Base-by-base conservation (phyloP, 2,888 invertebrate species). In the Coelopa pilipes region DNA sequence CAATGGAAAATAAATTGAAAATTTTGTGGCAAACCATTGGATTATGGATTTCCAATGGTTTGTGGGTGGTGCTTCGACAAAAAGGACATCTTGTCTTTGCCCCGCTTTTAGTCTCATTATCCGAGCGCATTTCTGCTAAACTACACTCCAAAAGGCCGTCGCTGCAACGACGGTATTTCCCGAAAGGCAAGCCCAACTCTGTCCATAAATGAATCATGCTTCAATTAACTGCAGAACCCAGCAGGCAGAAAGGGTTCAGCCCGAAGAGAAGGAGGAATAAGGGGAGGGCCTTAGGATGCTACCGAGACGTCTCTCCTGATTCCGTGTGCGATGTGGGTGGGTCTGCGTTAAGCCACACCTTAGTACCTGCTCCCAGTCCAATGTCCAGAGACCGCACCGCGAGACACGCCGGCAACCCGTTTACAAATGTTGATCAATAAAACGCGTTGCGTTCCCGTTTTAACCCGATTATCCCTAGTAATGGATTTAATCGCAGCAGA, bases 351-450 rank as follows among this genome's bases (percentile, higher is more conserved):
- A 82, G 84, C 80, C 80, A 78, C 79, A 77, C 60, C 65, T 71
- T 24, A 71, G 47, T 65, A 53, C 77, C 63, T 77, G 75, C 76
- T 75, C 75, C 74, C 2, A 4, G 34, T 34, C 34, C 4, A 34
- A 34, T 34, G 34, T 2, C 34, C 34, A 34, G 7, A 4, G 34
- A 7, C 49, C 68, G 67, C 62, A 68, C 62, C 13, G 21, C n/a
- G 69, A 46, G 77, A 76, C 76, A 62, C 77, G 80, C 79, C 77
- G 68, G 17, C 76, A 79, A 81, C 78, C 80, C 80, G 81, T 85
- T 85, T 83, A 84, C 84, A 84, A 86, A 85, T 86, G 85, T 86
- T 86, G 86, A 84, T 86, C 85, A 86, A 86, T 85, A 86, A 82
- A 80, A 74, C 72, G 78, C 75, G 73, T 76, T 75, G 71, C 73